A percentile compares a stretch with the other conserved stretches of the same genome.
Conservation (phyloP, 2,113 vertebrate genomes). For the Raphicerus campestris region DNA sequence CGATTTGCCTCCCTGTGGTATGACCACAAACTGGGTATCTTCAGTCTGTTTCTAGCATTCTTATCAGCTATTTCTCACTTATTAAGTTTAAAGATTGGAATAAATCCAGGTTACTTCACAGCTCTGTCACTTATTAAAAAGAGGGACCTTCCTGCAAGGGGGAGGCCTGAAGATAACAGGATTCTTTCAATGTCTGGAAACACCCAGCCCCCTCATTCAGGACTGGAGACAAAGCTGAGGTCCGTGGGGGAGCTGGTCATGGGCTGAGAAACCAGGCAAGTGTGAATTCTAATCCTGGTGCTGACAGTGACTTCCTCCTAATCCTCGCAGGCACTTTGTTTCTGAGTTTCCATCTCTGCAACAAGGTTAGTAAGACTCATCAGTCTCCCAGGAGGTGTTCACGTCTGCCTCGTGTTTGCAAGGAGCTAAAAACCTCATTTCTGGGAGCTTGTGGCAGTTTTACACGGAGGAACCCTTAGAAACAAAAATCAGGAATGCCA, state of each 20-base stretch:
- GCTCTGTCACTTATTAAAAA: conserved; percentile 49
- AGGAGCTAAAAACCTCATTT: conserved; percentile 21
- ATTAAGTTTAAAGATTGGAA: conserved; percentile 44
- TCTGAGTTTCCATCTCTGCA: conserved; percentile 55
- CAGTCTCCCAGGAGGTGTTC: conserved; percentile 62
- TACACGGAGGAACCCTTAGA: neutral
- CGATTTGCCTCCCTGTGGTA: neutral
- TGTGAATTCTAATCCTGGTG: conserved; percentile 71
- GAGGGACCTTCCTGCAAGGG: conserved; percentile 3
- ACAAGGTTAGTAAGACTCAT: conserved; percentile 62
- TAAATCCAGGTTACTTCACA: conserved; percentile 55
- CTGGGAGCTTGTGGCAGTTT: neutral
- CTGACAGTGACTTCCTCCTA: conserved; percentile 68
- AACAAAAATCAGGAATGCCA: conserved; percentile 5
- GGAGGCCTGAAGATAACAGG: conserved; percentile 1
- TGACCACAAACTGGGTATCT: neutral
- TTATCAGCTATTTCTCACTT: conserved; percentile 36
- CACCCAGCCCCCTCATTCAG: conserved; percentile 6
- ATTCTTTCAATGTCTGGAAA: conserved; percentile 44
- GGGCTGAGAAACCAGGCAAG: conserved; percentile 66
- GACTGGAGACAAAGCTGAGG: conserved; percentile 44
- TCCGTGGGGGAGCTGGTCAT: conserved; percentile 16
- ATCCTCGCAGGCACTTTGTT: conserved; percentile 61
- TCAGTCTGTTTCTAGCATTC: conserved; percentile 4
- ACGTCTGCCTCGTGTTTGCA: neutral